Percentiles rank a stretch among this genome's conserved stretches.
These are phyloP conservation scores for Riparia riparia DNA, from an alignment of 2,113 vertebrate genomes.

Conservation along the genomic window DNA sequence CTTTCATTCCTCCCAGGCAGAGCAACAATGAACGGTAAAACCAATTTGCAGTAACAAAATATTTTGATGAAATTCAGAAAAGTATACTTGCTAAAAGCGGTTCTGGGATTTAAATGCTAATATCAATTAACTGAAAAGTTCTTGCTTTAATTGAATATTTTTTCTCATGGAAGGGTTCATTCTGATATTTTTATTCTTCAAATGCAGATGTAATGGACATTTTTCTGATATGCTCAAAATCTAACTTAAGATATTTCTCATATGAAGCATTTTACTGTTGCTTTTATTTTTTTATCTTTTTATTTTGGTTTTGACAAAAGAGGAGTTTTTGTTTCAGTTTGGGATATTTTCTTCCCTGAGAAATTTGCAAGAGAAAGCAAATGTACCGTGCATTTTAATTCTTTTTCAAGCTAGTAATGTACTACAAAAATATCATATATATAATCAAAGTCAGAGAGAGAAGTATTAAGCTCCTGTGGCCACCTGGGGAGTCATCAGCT, in stretches of 20 bases:
- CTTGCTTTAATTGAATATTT: neutral
- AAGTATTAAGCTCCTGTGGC: neutral
- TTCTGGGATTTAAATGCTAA: neutral
- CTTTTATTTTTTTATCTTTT: neutral
- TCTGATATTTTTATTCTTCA: neutral
- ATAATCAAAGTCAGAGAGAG: neutral
- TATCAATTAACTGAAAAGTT: neutral
- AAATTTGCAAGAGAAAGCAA: neutral
- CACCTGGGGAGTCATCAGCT: conserved; percentile 12
- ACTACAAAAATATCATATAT: neutral
- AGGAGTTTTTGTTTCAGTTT: neutral
- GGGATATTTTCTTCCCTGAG: neutral
- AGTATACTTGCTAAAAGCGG: neutral
- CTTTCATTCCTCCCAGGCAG: neutral
- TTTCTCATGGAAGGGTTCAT: neutral
- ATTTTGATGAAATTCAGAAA: neutral
- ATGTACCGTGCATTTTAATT: neutral
- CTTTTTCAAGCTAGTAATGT: neutral
- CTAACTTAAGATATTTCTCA: neutral
- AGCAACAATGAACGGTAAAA: neutral
- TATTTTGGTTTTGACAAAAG: neutral
- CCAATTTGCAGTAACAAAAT: neutral
- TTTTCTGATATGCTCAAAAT: neutral
- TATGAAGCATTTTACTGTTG: neutral
- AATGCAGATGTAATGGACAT: neutral